Evolutionary conservation across 23 tunicate genomes (phyloP), one percentile per base, ranked within the genome.

Genomic region (Botrylloides violaceus): DNA sequence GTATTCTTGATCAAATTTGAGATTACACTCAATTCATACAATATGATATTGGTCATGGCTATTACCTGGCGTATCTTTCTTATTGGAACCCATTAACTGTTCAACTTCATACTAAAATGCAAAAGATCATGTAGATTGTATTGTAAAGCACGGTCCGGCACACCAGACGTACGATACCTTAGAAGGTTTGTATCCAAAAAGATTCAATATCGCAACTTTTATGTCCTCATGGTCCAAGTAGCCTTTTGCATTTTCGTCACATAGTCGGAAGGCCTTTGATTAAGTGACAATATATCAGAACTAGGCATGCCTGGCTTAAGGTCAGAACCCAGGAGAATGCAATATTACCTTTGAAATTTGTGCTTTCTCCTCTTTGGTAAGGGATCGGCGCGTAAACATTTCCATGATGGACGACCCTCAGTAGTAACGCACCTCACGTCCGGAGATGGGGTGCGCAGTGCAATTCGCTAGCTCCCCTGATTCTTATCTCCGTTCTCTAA

Each of bases 131-230:
- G 53, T 43, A 43, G 9, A 7, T 43, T 43, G 15, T 9, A 43
- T 15, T 43, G 53, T 15, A 7, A 15, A 43, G 15, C 15, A 15
- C 53, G 53, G 15, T 43, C 15, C 15, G 53, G 15, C 9, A 43
- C 9, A 7, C 9, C 6, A 18, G 9, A 12, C 19, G 26, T 1
- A 0, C 38, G 15, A 1, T 19, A 68, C 74, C 59, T 80, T 79
- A 1, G 85, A 83, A 0, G 97, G 97, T 37, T 90, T 90, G 79
- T 90, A 90, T 6, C 97, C 97, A 75, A 83, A 90, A 30, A 90
- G 31, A 61, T 53, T 64, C 15, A 83, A 23, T 55, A 80, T 61
- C 21, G 97, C 97, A 21, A 90, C 97, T 79, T 90, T 90, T 15
- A 90, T 32, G 66, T 90, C 97, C 60, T 90, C 79, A 25, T 39